Evolutionary conservation across 2,797 vertebrate genomes (phyloP), one percentile per base, ranked within the genome.

Genomic region (Hippopotamyrus pictus): DNA sequence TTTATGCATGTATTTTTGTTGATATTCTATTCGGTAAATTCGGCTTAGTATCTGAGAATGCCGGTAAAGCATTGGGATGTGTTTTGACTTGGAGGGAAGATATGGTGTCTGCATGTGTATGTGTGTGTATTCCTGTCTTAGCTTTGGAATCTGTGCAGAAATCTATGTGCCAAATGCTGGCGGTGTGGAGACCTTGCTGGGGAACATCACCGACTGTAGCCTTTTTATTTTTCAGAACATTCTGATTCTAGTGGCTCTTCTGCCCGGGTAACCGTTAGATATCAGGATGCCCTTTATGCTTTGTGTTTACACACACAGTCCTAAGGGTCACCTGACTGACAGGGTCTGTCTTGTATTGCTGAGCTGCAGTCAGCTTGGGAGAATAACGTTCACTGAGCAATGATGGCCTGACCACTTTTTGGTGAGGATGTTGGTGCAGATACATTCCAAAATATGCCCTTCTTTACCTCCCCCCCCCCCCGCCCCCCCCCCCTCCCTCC

Each of bases 401-500:
- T 51, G 53, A 87, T 87, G 85, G 85, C 85, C 85, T 57, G 29
- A 53, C 51, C 29, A 50, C 51, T 54, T 51, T 87, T 29, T 57
- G 85, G 33, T 41, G 85, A 57, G 85, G 3, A 57, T 59, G 85
- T 37, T 87, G 83, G 50, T 51, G 83, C 12, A 7, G 22, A 53
- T 37, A 44, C 33, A 17, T 59, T 59, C 53, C 33, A 87, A 51
- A 57, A 87, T 87, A 12, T 57, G 29, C 53, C 89, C 89, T 76
- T 89, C 73, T 69, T 59, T 91, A 84, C 69, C 88, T 44, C 76
- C 82, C 89, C 0, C 29, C n/a, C 19, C n/a, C 25, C 8, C 25
- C 51, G 37, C 59, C 22, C 83, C 46, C 88, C 41, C 9, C 14
- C 17, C 83, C 59, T 92, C 89, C 88, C 82, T 87, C 59, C 65